These are phyloP conservation scores for Pterostichus niger DNA, from an alignment of 2,888 invertebrate species.

Conservation along the genomic window DNA sequence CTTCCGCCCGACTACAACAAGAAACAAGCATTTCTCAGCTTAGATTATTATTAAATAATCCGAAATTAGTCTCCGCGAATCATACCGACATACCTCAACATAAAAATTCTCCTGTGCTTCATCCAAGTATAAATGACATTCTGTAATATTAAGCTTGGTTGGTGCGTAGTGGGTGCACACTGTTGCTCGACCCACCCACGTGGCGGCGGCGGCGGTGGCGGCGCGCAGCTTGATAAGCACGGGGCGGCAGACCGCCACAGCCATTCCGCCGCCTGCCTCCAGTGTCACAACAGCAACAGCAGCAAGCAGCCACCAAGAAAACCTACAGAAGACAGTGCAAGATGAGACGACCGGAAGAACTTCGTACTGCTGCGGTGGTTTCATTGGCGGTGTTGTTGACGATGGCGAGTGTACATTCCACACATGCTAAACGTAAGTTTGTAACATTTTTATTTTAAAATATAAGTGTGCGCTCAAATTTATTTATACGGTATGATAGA, in stretches of 20 bases:
- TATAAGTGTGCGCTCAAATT: too few species aligned
- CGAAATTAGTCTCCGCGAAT: too few species aligned
- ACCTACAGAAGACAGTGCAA: slow-evolving; percentile 14
- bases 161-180: background rate
- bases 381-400: slow-evolving; percentile 14
- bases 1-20: too few species aligned
- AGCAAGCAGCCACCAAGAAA: background rate
- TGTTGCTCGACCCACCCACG: slow-evolving; percentile 29
- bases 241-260: slow-evolving; percentile 13
- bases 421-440: slow-evolving; percentile 47
- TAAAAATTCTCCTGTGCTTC: too few species aligned
- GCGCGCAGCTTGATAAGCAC: slow-evolving; percentile 36
- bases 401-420: slow-evolving; percentile 21
- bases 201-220: slow-evolving; percentile 20
- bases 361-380: slow-evolving; percentile 24
- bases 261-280: slow-evolving; percentile 36
- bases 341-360: slow-evolving; percentile 32
- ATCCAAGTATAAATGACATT: too few species aligned
- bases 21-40: too few species aligned
- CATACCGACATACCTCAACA: too few species aligned
- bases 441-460: too few species aligned
- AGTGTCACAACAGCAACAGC: background rate
- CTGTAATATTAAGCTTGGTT: too few species aligned
- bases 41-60: too few species aligned
- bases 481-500: too few species aligned